These are phyloP conservation scores for Mungos mungo DNA, from an alignment of 2,113 vertebrate genomes.

Conservation along the genomic window DNA sequence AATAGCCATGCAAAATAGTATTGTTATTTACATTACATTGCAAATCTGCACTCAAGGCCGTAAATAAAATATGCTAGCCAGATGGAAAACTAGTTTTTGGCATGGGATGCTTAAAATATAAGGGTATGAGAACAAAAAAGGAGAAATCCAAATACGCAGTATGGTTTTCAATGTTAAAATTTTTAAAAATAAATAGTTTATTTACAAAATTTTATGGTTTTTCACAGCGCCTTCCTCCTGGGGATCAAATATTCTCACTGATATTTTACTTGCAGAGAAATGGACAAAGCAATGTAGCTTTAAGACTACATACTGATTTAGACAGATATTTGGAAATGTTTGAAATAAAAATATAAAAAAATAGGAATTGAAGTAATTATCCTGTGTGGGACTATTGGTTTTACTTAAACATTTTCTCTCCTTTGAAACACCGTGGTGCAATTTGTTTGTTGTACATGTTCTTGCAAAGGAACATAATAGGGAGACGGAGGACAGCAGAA, in stretches of 20 bases:
- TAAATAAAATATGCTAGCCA: slow-evolving; percentile 77
- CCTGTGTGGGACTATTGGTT: neutral
- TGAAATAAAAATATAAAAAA: slow-evolving; percentile 41
- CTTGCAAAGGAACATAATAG: neutral
- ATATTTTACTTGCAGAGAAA: slow-evolving; percentile 38
- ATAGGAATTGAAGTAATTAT: neutral
- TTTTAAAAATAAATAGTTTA: neutral
- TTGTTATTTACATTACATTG: slow-evolving; percentile 74
- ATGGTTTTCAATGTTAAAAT: slow-evolving; percentile 14
- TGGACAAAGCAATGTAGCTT: neutral
- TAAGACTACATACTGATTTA: slow-evolving; percentile 8
- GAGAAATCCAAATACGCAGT: slow-evolving; percentile 38
- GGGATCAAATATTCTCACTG: neutral
- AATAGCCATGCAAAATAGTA: slow-evolving; percentile 73
- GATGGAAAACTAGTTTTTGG: slow-evolving; percentile 61
- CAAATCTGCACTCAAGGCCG: slow-evolving; percentile 57
- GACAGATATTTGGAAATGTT: neutral
- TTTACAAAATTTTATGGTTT: slow-evolving; percentile 45
- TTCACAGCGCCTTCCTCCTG: neutral
- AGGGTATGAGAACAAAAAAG: slow-evolving; percentile 49
- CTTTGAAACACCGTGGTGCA: neutral
- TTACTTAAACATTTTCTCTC: slow-evolving; percentile 12
- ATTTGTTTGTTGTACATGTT: neutral
- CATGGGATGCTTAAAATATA: slow-evolving; percentile 67
- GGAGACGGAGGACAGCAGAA: neutral